Evolutionary conservation across 2,113 vertebrate species (phyloP).

Genomic region (Cromileptes altivelis): DNA sequence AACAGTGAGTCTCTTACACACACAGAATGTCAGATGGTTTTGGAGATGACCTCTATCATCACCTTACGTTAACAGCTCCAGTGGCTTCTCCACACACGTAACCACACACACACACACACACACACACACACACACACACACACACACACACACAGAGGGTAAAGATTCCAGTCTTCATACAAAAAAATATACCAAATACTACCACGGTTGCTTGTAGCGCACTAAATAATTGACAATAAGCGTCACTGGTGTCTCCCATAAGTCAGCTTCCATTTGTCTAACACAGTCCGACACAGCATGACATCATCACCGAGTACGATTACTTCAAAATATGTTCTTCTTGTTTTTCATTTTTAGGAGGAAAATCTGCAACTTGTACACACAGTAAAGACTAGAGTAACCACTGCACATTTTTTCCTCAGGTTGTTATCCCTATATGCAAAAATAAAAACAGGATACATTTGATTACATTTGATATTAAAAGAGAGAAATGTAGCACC

Average conservation of each 20-base stretch:
- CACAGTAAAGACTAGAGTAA: conserved; percentile 47
- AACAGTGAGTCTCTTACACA: conserved; percentile 43
- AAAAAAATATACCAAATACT: conserved; percentile 56
- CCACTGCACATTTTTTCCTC: conserved; percentile 40
- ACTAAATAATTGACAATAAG: conserved; percentile 25
- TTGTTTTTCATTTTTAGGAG: conserved; percentile 15
- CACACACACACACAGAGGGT: neutral
- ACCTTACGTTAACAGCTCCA: conserved; percentile 49
- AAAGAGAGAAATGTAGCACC: conserved; percentile 49
- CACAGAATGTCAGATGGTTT: conserved; percentile 37
- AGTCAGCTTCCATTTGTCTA: conserved; percentile 28
- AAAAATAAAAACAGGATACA: conserved; percentile 45
- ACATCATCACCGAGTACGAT: neutral
- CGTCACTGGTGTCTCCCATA: conserved; percentile 5
- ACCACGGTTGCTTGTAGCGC: conserved; percentile 19
- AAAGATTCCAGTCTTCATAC: conserved; percentile 74
- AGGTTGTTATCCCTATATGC: conserved; percentile 47
- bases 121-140: neutral
- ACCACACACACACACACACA: neutral
- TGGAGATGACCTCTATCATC: conserved; percentile 38
- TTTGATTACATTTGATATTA: conserved; percentile 51
- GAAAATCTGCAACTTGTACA: conserved; percentile 32
- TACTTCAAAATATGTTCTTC: conserved; percentile 67
- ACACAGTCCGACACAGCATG: conserved; percentile 16
- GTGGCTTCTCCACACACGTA: conserved; percentile 21